These are phyloP conservation scores for Ctena decussata DNA, from an alignment of 2,888 invertebrate genomes.

Conservation along the genomic window DNA sequence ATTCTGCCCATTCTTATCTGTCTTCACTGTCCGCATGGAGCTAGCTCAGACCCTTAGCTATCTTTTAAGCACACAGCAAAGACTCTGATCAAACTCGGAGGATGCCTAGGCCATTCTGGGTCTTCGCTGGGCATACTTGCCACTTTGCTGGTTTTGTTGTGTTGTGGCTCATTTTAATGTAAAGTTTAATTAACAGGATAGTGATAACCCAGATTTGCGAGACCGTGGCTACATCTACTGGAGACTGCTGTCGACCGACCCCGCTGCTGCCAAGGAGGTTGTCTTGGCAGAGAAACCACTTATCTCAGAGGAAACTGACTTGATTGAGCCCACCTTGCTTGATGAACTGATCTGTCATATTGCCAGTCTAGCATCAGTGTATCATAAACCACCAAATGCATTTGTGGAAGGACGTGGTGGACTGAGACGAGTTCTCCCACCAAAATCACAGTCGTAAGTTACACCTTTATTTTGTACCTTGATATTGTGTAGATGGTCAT, in stretches of 20 bases:
- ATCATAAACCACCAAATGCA: constrained; percentile 99
- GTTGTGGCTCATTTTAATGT: no score
- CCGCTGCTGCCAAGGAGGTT: constrained; percentile 99
- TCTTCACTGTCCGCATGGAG: no score
- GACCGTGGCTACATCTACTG: constrained; percentile 99
- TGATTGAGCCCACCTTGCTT: constrained; percentile 97
- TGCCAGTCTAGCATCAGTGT: constrained; percentile 98
- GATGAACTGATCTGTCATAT: constrained; percentile 99
- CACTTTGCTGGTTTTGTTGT: no score
- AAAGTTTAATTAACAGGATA: constrained; percentile 89
- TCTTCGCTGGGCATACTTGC: no score
- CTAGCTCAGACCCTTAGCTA: no score
- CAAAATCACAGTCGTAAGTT: constrained; percentile 81
- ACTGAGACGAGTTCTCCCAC: constrained; percentile 79
- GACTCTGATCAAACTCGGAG: no score
- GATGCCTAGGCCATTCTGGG: no score
- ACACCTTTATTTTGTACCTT: no score
- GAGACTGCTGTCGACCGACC: constrained; percentile 99
- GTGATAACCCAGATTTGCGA: constrained; percentile 99
- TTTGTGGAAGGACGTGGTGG: constrained; percentile 94
- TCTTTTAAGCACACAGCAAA: no score
- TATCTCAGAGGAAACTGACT: constrained; percentile 99
- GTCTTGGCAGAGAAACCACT: constrained; percentile 99
- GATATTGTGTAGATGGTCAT: no score
- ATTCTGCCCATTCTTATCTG: no score